A percentile compares a stretch with the other conserved stretches of the same genome.
Evolutionary conservation across 2,888 invertebrate genomes (phyloP).

Genomic region (Cosmia trapezina): DNA sequence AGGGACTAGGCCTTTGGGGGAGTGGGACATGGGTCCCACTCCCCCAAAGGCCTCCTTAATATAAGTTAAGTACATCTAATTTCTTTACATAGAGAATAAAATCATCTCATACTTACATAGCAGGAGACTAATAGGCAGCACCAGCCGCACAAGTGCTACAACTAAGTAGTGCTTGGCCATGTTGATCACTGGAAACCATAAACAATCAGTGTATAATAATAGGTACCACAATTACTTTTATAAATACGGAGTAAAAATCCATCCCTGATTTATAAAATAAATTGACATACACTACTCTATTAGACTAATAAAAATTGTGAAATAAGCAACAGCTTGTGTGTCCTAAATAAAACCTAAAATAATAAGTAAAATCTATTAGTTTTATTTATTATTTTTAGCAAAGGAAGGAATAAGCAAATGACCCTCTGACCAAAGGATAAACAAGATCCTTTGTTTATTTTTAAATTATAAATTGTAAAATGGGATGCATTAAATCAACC

Average conservation of each 20-base stretch:
- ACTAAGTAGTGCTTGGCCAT: conserved; percentile 80
- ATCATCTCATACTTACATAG: conserved; percentile 78
- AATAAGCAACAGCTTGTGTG: background rate
- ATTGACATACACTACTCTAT: background rate
- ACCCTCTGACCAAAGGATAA: background rate
- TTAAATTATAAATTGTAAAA: background rate
- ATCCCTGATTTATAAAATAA: background rate
- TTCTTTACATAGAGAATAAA: background rate
- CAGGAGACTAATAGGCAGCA: conserved; percentile 81
- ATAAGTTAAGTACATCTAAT: background rate
- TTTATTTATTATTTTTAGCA: background rate
- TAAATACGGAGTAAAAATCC: background rate
- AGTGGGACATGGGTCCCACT: too few relatives aligned
- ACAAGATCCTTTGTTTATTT: background rate
- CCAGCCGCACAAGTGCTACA: conserved; percentile 79
- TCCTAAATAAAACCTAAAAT: background rate
- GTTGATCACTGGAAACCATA: conserved; percentile 74
- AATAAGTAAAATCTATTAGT: background rate
- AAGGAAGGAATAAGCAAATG: background rate
- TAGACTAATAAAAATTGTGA: background rate
- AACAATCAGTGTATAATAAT: conserved; percentile 9
- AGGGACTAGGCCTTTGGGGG: too few relatives aligned
- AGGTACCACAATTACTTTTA: background rate
- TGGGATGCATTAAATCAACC: background rate
- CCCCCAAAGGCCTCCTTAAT: too few relatives aligned